Evolutionary conservation across 2,888 invertebrate genomes (phyloP).

Genomic region (Macrosiphum euphorbiae): DNA sequence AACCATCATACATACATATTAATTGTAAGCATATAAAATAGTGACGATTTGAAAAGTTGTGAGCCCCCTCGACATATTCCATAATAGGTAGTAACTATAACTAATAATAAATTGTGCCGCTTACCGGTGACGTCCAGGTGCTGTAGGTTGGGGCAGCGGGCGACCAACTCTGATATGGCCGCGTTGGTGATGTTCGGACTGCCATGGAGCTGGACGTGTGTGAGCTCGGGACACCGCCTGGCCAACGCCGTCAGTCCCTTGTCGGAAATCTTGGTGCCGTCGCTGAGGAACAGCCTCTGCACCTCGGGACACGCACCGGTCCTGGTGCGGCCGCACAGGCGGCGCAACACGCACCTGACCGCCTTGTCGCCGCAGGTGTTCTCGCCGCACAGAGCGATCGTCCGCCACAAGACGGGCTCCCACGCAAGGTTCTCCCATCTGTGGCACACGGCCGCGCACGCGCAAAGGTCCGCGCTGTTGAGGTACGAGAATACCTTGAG

Average conservation of each 20-base stretch:
- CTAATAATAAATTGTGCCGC: constrained; percentile 66
- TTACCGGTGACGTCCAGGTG: constrained; percentile 88
- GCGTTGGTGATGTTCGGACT: constrained; percentile 82
- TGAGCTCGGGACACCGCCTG: constrained; percentile 84
- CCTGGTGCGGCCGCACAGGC: constrained; percentile 77
- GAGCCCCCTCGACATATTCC: background rate
- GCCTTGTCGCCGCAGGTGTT: constrained; percentile 78
- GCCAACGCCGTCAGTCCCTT: constrained; percentile 83
- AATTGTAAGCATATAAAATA: background rate
- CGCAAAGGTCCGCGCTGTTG: constrained; percentile 80
- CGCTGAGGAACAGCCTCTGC: constrained; percentile 77
- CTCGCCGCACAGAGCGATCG: constrained; percentile 77
- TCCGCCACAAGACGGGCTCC: constrained; percentile 83
- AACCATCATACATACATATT: background rate
- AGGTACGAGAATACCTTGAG: constrained; percentile 80
- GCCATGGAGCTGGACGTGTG: constrained; percentile 83
- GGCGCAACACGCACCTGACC: constrained; percentile 76
- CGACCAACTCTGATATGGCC: constrained; percentile 83
- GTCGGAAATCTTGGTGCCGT: constrained; percentile 82
- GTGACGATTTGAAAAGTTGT: background rate
- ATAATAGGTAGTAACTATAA: background rate
- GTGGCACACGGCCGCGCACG: constrained; percentile 81
- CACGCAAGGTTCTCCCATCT: constrained; percentile 84
- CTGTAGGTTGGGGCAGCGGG: constrained; percentile 84
- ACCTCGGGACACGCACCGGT: constrained; percentile 79